These are phyloP conservation scores for Sebastes taczanowskii DNA, from an alignment of 2,797 vertebrate genomes.

Conservation along the genomic window DNA sequence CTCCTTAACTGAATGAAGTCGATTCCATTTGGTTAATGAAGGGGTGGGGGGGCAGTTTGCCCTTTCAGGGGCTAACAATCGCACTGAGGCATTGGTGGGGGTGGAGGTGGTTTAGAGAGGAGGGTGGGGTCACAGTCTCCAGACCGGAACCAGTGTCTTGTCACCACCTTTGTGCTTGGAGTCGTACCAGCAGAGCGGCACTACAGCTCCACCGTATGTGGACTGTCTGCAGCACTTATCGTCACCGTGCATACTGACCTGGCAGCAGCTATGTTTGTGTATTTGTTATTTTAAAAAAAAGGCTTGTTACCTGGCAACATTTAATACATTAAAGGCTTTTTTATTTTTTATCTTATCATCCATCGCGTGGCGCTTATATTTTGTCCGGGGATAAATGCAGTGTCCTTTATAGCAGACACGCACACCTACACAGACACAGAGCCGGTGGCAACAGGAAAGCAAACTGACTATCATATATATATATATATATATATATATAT, in stretches of 20 bases:
- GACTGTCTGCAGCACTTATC: conserved; percentile 50
- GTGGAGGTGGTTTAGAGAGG: conserved; percentile 12
- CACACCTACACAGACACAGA: conserved; percentile 52
- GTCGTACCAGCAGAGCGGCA: neutral
- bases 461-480: conserved; percentile 38
- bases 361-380: conserved; percentile 54
- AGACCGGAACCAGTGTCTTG: conserved; percentile 35
- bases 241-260: conserved; percentile 12
- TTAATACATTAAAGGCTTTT: conserved; percentile 51
- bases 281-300: conserved; percentile 40
- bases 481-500: neutral
- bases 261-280: conserved; percentile 21
- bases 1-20: conserved; percentile 78
- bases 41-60: conserved; percentile 34
- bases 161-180: conserved; percentile 39
- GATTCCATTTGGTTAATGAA: conserved; percentile 77
- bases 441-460: conserved; percentile 47
- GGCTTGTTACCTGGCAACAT: conserved; percentile 75
- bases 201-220: conserved; percentile 15
- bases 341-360: conserved; percentile 31
- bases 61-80: conserved; percentile 68
- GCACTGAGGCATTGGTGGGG: conserved; percentile 37
- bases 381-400: conserved; percentile 51
- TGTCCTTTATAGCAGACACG: conserved; percentile 53
- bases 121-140: conserved; percentile 24